Percentiles rank a stretch among this genome's conserved stretches.
phyloP scores from a whole-genome alignment of 2,797 vertebrate species.

The Lagorchestes hirsutus region DNA sequence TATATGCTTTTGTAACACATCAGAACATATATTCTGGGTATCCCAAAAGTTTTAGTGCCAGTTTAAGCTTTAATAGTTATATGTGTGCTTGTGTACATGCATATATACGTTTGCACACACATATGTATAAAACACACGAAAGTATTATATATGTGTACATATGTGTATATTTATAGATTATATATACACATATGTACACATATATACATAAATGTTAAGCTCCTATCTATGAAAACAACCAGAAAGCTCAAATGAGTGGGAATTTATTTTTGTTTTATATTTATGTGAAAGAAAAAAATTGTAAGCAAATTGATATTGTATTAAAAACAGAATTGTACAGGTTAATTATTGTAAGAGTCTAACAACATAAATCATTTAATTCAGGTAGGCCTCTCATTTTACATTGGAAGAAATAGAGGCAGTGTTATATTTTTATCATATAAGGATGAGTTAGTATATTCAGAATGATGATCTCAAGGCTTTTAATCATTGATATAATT shows the following conservation, averaged over 20 bases:
- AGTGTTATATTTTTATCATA: constrained; percentile 11
- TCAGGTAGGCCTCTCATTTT: constrained; percentile 44
- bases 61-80: background rate
- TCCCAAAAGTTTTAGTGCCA: background rate
- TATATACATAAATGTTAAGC: background rate
- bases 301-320: constrained; percentile 2
- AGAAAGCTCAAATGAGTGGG: background rate
- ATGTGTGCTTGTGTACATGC: background rate
- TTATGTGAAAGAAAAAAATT: background rate
- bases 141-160: background rate
- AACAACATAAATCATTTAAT: constrained; percentile 45
- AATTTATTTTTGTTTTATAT: constrained; percentile 50
- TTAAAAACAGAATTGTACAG: constrained; percentile 34
- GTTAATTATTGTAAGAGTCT: constrained; percentile 16
- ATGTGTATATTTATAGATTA: background rate
- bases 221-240: background rate
- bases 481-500: background rate
- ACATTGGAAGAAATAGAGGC: background rate
- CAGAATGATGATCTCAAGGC: background rate
- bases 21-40: background rate
- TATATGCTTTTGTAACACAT: background rate
- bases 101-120: background rate
- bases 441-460: background rate
- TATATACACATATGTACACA: background rate
- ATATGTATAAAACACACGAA: background rate